Conservation (phyloP, 1,140 invertebrate genomes). For the Papilio polyxenes region DNA sequence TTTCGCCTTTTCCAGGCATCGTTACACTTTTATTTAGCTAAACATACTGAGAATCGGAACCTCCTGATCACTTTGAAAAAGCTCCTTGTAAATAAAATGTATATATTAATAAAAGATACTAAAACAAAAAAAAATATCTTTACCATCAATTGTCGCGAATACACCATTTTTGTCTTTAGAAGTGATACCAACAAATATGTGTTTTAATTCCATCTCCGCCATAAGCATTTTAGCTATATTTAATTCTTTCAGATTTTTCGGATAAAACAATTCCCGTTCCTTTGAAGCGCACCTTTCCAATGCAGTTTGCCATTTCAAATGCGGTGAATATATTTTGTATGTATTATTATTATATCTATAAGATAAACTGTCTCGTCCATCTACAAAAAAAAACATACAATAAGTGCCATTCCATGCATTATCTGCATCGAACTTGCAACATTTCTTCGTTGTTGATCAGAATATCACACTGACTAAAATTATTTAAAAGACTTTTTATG, state of each 20-base stretch:
- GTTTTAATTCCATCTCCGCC: background rate
- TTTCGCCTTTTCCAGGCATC: too few relatives aligned
- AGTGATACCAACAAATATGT: slow-evolving; percentile 3
- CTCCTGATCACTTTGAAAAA: background rate
- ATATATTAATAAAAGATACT: background rate
- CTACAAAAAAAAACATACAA: background rate
- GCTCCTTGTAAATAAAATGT: background rate
- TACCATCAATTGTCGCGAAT: background rate
- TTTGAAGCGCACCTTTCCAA: background rate
- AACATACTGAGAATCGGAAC: background rate
- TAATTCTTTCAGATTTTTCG: background rate
- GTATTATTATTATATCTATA: background rate
- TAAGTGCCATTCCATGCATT: too few relatives aligned
- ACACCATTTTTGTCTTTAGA: background rate
- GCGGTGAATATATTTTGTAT: background rate
- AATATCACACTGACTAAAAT: too few relatives aligned
- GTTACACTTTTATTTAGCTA: too few relatives aligned
- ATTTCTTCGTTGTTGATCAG: too few relatives aligned
- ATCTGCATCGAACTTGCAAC: too few relatives aligned
- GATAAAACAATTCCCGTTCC: background rate
- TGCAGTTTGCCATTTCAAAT: background rate
- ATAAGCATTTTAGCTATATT: background rate
- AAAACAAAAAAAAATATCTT: background rate
- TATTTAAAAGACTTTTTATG: too few relatives aligned
- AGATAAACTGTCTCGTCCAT: background rate